Conservation (phyloP, 2,888 invertebrate genomes). For the Rhagonycha lutea region DNA sequence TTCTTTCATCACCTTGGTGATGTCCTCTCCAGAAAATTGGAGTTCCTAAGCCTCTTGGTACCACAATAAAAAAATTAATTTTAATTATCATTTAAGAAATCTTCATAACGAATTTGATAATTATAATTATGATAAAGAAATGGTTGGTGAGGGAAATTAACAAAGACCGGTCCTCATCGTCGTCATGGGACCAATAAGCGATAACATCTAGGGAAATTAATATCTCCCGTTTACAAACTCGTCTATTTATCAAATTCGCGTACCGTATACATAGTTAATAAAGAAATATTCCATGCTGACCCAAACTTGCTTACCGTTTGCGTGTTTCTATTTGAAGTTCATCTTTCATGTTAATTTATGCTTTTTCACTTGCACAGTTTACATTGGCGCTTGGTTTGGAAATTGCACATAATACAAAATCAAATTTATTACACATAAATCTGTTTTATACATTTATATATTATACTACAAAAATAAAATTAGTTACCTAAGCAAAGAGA, state of each 20-base stretch:
- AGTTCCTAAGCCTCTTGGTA: background rate
- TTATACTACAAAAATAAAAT: background rate
- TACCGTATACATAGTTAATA: conserved; percentile 22
- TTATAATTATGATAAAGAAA: conserved; percentile 41
- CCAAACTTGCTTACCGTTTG: conserved; percentile 14
- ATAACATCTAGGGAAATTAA: conserved; percentile 36
- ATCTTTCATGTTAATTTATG: conserved; percentile 20
- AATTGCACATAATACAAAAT: background rate
- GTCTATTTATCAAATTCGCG: conserved; percentile 32
- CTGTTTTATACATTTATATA: too few species aligned
- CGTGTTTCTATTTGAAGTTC: conserved; percentile 13
- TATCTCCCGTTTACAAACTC: conserved; percentile 27
- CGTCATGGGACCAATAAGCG: conserved; percentile 36
- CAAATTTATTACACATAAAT: background rate
- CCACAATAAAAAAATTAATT: background rate
- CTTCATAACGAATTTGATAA: background rate
- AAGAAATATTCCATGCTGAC: conserved; percentile 27
- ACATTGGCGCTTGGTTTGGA: background rate
- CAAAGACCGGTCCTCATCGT: conserved; percentile 36
- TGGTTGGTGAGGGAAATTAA: conserved; percentile 43
- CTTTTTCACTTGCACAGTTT: conserved; percentile 10
- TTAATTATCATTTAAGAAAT: background rate
- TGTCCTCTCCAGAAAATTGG: background rate
- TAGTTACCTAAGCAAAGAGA: background rate
- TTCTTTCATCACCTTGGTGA: background rate